Percentiles rank a stretch among this genome's conserved stretches.
phyloP scores from a whole-genome alignment of 2,888 invertebrate genomes.

The Cheilosia vulpina region DNA sequence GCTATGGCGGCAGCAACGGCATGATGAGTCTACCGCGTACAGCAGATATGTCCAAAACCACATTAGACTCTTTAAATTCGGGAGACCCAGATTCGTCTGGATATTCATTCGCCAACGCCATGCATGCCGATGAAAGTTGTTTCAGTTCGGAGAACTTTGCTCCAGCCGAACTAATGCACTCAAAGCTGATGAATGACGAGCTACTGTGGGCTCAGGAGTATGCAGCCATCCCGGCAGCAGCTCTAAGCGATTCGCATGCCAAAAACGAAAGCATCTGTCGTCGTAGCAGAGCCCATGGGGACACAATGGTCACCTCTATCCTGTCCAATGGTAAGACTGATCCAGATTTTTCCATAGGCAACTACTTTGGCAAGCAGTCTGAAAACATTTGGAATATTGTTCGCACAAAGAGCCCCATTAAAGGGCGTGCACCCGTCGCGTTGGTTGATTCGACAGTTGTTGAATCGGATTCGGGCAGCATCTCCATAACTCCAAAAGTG shows the following conservation, averaged over 20 bases:
- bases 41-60: constrained; percentile 79
- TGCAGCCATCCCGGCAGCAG: constrained; percentile 80
- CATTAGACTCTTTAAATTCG: constrained; percentile 45
- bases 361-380: constrained; percentile 81
- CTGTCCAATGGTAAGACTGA: constrained; percentile 77
- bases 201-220: constrained; percentile 82
- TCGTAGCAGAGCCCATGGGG: neutral
- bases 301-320: constrained; percentile 77
- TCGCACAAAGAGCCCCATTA: constrained; percentile 76
- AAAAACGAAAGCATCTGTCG: constrained; percentile 21
- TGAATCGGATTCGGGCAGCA: constrained; percentile 45
- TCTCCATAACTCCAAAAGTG: constrained; percentile 77
- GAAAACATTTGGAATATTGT: constrained; percentile 80
- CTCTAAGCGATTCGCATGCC: constrained; percentile 77
- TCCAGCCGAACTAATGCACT: constrained; percentile 81
- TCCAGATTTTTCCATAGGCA: constrained; percentile 81
- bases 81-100: constrained; percentile 20
- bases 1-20: constrained; percentile 42
- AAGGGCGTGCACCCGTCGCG: constrained; percentile 76
- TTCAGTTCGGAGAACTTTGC: constrained; percentile 78
- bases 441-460: constrained; percentile 75
- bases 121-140: constrained; percentile 60
- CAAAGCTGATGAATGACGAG: constrained; percentile 80
- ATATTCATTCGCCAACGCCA: constrained; percentile 54
- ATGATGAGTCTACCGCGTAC: constrained; percentile 80